These are phyloP conservation scores for Dipodomys stephensi DNA, from an alignment of 2,113 vertebrate genomes.

Conservation along the genomic window DNA sequence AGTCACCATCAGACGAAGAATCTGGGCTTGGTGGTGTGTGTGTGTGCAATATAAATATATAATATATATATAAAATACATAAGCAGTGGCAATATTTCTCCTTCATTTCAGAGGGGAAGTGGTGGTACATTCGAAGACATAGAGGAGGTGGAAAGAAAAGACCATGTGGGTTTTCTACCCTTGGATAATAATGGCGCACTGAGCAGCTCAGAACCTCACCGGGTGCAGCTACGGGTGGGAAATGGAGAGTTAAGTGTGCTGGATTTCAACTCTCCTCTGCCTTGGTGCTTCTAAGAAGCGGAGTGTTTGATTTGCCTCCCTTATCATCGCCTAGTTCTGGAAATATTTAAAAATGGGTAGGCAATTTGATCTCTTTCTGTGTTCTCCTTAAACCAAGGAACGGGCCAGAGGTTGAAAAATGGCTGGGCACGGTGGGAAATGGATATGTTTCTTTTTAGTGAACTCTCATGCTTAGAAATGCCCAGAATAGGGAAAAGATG, in stretches of 20 bases:
- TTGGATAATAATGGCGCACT: not conserved
- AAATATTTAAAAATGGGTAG: slow-evolving; percentile 45
- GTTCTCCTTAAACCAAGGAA: not conserved
- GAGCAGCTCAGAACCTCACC: not conserved
- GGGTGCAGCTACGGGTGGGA: slow-evolving; percentile 14
- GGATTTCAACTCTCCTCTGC: slow-evolving; percentile 29
- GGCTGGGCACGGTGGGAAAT: not conserved
- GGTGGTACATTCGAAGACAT: not conserved
- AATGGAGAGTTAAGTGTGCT: not conserved
- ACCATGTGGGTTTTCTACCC: not conserved
- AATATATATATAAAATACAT: no score
- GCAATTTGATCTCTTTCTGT: slow-evolving; percentile 18
- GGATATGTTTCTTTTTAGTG: not conserved
- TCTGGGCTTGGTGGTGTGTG: no score
- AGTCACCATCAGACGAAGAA: no score
- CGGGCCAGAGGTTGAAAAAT: slow-evolving; percentile 10
- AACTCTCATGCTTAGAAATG: not conserved
- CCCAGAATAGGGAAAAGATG: not conserved
- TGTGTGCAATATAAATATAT: no score
- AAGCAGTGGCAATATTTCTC: not conserved
- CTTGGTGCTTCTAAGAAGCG: slow-evolving; percentile 44
- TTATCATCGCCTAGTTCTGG: slow-evolving; percentile 39
- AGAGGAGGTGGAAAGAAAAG: not conserved
- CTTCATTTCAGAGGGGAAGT: not conserved
- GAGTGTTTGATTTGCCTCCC: not conserved